Evolutionary conservation across 1,140 invertebrate genomes (phyloP), one percentile per base, ranked within the genome.

Genomic region (Portunus trituberculatus): DNA sequence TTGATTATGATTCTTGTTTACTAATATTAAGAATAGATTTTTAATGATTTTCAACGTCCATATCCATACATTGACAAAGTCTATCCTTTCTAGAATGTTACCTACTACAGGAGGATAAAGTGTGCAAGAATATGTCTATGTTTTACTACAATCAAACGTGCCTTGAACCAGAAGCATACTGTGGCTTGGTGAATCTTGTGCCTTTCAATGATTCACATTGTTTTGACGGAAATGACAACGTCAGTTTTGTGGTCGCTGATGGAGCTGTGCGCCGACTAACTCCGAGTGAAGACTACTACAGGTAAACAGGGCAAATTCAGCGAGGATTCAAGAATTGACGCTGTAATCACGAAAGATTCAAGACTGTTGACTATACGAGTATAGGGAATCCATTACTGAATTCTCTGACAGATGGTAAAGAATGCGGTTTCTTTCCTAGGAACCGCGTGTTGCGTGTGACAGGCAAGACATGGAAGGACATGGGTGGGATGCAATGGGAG

Each of bases 401-500:
- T 88, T 32, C 6, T 8, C 0, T 86, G 10, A 25, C n/a, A 86
- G 12, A 12, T 39, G 0, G 45, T 88, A 29, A 12, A 32, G 20
- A 0, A 4, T 32, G 16, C 16, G 8, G 6, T 29, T 88, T 20
- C n/a, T 29, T 25, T 88, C 16, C 7, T 90, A 96, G 96, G 94
- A 96, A 96, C 93, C 88, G 96, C 16, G 92, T 96, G 93, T 84
- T 96, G 59, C 39, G 94, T 14, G 84, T 92, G 1, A 89, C 98
- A 1, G 98, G 97, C 92, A 99, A 98, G 2, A 97, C 99, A 6
- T 98, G 93, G 96, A 98, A 99, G 96, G 98, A 99, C 97, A 97
- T 99, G 92, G 99, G 99, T 0, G 96, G 97, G 1, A 98, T 99
- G 83, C 99, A 99, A 97, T 99, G 98, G 98, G 98, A 99, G 96